phyloP scores from a whole-genome alignment of 2,113 vertebrate species.

The Rhizomys pruinosus region DNA sequence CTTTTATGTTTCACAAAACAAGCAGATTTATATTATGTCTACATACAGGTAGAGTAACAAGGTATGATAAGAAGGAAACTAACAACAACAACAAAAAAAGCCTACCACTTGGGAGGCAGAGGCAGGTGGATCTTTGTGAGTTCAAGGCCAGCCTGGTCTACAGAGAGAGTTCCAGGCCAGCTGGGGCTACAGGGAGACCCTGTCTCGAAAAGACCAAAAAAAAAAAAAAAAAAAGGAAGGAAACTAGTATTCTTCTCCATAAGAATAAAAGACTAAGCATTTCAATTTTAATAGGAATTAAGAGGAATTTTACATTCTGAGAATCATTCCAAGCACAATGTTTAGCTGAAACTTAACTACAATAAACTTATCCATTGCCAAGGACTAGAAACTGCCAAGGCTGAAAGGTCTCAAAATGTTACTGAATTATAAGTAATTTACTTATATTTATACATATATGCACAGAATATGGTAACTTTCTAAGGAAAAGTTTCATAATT shows the following conservation, averaged over 20 bases:
- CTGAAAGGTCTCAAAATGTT: conserved; percentile 43
- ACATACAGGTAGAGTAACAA: neutral
- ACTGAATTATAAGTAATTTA: conserved; percentile 7
- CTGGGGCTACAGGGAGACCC: no score
- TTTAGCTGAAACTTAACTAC: conserved; percentile 47
- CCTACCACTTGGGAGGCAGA: no score
- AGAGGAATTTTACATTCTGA: conserved; percentile 19
- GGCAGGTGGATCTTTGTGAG: no score
- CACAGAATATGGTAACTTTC: neutral
- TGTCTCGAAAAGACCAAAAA: no score
- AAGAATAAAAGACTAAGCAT: neutral
- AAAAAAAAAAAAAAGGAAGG: no score
- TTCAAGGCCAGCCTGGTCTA: no score
- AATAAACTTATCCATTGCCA: conserved; percentile 43
- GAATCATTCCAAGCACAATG: conserved; percentile 1
- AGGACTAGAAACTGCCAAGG: conserved; percentile 30
- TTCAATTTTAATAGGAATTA: conserved; percentile 49
- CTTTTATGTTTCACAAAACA: conserved; percentile 18
- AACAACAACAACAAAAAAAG: no score
- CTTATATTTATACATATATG: neutral
- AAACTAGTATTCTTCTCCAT: neutral
- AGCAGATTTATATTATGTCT: conserved; percentile 1
- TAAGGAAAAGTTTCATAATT: conserved; percentile 40
- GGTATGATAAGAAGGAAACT: neutral
- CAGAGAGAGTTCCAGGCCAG: no score